Evolutionary conservation across 2,888 invertebrate genomes (phyloP).

Genomic region (Antitype chi): DNA sequence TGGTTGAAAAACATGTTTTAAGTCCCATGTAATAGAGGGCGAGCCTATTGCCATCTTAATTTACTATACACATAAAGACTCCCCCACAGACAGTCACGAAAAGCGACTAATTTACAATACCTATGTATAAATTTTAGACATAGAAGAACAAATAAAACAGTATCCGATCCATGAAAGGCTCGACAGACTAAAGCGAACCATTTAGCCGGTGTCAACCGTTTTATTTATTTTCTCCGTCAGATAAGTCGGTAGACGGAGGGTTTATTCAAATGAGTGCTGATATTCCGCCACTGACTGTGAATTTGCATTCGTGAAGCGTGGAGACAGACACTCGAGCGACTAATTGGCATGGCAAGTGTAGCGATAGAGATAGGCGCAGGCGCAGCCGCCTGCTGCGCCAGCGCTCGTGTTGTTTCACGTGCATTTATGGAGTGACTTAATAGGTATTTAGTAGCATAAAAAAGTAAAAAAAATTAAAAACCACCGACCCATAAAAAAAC

Average conservation of each 20-base stretch:
- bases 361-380: slow-evolving; percentile 54
- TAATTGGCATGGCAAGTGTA: slow-evolving; percentile 63
- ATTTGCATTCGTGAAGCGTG: slow-evolving; percentile 66
- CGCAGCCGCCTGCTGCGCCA: slow-evolving; percentile 44
- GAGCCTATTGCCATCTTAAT: too few relatives aligned
- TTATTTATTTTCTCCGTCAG: slow-evolving; percentile 37
- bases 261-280: slow-evolving; percentile 66
- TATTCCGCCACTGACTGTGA: slow-evolving; percentile 45
- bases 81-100: too few relatives aligned
- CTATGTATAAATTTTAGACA: not conserved
- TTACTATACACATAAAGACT: too few relatives aligned
- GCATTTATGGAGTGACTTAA: not conserved
- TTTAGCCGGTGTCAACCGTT: slow-evolving; percentile 22
- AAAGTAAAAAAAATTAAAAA: too few relatives aligned
- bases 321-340: slow-evolving; percentile 62
- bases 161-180: not conserved
- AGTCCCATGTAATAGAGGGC: too few relatives aligned
- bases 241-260: slow-evolving; percentile 25
- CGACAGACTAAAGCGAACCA: not conserved
- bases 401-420: slow-evolving; percentile 28
- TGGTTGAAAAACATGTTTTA: too few relatives aligned
- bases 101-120: too few relatives aligned
- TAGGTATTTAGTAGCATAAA: not conserved
- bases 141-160: not conserved
- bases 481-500: too few relatives aligned